These are phyloP conservation scores for Anas platyrhynchos DNA, from an alignment of 2,113 vertebrate genomes.

Conservation along the genomic window DNA sequence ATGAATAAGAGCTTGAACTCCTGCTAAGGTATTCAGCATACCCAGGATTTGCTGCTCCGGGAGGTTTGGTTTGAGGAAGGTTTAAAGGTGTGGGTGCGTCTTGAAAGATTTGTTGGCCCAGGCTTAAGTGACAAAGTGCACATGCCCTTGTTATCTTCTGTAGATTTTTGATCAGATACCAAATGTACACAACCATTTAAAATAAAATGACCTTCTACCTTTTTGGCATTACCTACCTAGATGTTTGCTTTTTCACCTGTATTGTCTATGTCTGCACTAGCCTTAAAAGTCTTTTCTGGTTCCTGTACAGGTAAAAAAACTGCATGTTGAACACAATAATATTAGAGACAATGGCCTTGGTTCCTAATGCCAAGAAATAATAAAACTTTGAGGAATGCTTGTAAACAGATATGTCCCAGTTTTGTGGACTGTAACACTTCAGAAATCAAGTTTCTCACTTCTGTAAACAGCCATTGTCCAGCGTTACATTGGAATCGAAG, in stretches of 20 bases:
- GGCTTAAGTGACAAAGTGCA: background rate
- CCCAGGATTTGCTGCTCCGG: background rate
- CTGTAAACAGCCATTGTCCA: background rate
- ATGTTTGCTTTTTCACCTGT: background rate
- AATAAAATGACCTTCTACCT: background rate
- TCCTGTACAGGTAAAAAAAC: background rate
- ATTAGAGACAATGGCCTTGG: background rate
- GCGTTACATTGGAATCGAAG: background rate
- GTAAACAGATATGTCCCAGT: background rate
- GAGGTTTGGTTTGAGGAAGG: background rate
- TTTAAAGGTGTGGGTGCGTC: background rate
- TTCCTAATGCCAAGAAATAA: background rate
- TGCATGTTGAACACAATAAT: background rate
- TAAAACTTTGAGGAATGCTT: background rate
- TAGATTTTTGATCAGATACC: background rate
- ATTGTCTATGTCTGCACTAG: background rate
- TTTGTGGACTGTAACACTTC: background rate
- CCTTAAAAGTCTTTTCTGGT: background rate
- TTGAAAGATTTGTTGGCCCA: background rate
- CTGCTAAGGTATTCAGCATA: background rate
- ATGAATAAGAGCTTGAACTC: background rate
- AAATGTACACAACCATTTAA: background rate
- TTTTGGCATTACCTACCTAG: background rate
- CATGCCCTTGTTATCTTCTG: background rate
- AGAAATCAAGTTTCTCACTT: background rate